Evolutionary conservation across 2,888 invertebrate genomes (phyloP), one percentile per base, ranked within the genome.

Genomic region (Chouioia cunea): DNA sequence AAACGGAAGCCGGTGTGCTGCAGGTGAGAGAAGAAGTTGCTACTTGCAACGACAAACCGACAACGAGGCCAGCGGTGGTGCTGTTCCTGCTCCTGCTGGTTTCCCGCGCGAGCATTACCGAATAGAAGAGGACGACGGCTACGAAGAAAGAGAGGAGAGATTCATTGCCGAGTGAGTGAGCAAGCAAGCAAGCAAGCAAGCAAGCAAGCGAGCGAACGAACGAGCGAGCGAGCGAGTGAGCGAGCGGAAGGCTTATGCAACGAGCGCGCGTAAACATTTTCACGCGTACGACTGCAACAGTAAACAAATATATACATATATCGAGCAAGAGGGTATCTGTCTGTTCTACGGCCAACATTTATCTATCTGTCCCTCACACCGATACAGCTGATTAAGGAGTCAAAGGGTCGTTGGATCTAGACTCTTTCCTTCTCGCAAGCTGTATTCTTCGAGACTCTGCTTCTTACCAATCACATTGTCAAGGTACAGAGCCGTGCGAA

Each of bases 261-360:
- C 77, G 75, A 60, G 70, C 73, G 74, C 77, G 77, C 78, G 78
- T 81, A 80, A 80, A 81, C 78, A 79, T 76, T 75, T 75, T 74
- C 65, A 58, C n/a, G 62, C 53, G 58, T 23, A 46, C 36, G 20
- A 14, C 50, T 58, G 44, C 52, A 15, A 16, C 54, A 53, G 57
- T 65, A 69, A 64, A 74, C 67, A 70, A 74, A 70, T 68, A 68
- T 73, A 72, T 57, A 57, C 44, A 36, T 50, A 48, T n/a, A 65
- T 27, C 58, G 70, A 16, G 2, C 15, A 18, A 18, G 48, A 44
- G 20, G 18, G 20, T 36, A 36, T 1, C 36, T 36, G 36, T 36
- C 36, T 36, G n/a, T n/a, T 10, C 4, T 20, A 6, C 16, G 52
- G 53, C 23, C 10, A 43, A n/a, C 43, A 15, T 47, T 47, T 48